Base-by-base conservation (phyloP, 2,113 vertebrate genomes). In the Onychorhynchus coronatus region DNA sequence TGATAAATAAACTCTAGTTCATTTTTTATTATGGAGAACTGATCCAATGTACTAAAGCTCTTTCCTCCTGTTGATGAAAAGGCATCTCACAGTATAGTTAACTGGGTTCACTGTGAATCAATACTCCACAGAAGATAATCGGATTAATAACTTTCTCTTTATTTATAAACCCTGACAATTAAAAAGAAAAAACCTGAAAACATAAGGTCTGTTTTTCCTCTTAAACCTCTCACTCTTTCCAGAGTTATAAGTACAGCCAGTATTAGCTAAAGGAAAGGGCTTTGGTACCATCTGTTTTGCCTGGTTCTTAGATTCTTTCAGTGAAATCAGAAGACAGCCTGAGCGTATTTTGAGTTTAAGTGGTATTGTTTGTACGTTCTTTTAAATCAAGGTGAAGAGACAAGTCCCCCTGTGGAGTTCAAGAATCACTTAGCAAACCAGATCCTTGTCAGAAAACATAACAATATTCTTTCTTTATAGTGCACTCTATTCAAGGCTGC, bases 371-470 rank as follows among this genome's bases (percentile, higher is more conserved):
- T 97, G 91, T 96, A 82, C 1, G 11, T 78, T 96, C 91, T 94
- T 96, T 95, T 95, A 96, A 95, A 97, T 91, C 92, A 93, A 94
- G 92, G 92, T 97, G 94, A 96, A 96, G 81, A 95, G 93, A 93
- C 93, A 91, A 73, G 75, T 91, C 46, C 81, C 94, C 77, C 92
- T 74, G 71, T 94, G 91, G 91, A 97, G 94, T 95, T 96, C 96
- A 96, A 96, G 96, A 96, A 95, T 92, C 91, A 94, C 95, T 97
- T 96, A 94, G 93, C 81, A 94, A 96, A 97, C 73, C 92, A 55
- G 74, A 85, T 95, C 88, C 91, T 92, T 96, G 96, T 95, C 93
- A 96, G 91, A 89, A 96, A 97, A 91, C 90, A 89, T 95, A 96
- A 95, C 93, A 93, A 80, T 95, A 97, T 97, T 93, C 91, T 94